Evolutionary conservation across 23 tunicate genomes (phyloP), one percentile per base, ranked within the genome.

Genomic region (Trididemnum nubilum): DNA sequence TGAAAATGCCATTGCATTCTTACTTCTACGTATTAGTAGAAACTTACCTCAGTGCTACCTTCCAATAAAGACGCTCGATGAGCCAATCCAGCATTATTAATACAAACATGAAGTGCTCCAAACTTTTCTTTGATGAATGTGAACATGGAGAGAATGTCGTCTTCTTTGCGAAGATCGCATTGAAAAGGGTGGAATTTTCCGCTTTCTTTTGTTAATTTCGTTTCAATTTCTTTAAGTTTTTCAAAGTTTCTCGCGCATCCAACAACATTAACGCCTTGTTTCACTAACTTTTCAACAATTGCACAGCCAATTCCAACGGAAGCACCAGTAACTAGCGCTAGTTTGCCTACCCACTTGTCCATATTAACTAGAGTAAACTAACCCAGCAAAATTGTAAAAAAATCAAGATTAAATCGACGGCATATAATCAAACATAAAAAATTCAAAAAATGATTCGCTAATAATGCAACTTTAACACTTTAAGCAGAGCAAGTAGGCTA

Each of bases 291-390:
- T 35, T 67, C 51, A 36, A 81, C 97, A 54, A 81, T 81, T 40
- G 90, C 97, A 57, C 54, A 52, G 4, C 97, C 97, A 51, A 91
- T 91, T 28, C 97, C 97, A 36, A 80, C 73, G 7, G 97, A 91
- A 1, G 87, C 97, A 2, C 97, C 97, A 61, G 97, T 91, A n/a
- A 91, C 90, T 0, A 91, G 57, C 15, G 97, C 97, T 24, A 91
- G 74, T 86, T 81, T 91, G 0, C 96, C 96, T 37, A 39, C 34
- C 94, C 94, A 89, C 76, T 76, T 83, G 2, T 89, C 85, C 94
- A 89, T 89, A 38, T 36, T 80, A 24, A 74, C 15, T 44, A 9
- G 15, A 15, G 12, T 7, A 44, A 44, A 15, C 15, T 44, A 44
- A 44, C 9, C 54, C 54, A 7, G 54, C 9, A 44, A 44, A 44